phyloP scores from a whole-genome alignment of 2,888 invertebrate species.

The Anthoptus insignis region DNA sequence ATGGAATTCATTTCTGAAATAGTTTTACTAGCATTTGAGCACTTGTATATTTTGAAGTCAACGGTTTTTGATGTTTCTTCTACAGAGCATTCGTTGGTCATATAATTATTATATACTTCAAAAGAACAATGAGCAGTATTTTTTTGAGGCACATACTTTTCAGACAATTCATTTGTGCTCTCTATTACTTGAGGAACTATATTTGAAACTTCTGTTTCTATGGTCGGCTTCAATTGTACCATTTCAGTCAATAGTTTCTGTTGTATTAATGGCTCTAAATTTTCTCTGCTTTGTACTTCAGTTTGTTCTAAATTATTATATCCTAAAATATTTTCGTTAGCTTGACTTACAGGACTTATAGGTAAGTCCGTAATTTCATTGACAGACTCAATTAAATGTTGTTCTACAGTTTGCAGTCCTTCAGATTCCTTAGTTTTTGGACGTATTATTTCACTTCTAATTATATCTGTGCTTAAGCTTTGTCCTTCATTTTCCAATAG shows the following conservation, averaged over 20 bases:
- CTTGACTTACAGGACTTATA: slow-evolving; percentile 43
- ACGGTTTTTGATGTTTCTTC: slow-evolving; percentile 60
- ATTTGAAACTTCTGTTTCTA: slow-evolving; percentile 60
- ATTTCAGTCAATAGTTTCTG: slow-evolving; percentile 59
- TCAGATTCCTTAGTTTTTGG: slow-evolving; percentile 52
- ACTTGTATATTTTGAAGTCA: slow-evolving; percentile 42
- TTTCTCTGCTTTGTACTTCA: slow-evolving; percentile 55
- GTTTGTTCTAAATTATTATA: slow-evolving; percentile 54
- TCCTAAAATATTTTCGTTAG: slow-evolving; percentile 49
- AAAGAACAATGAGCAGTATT: slow-evolving; percentile 55
- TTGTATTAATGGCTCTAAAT: slow-evolving; percentile 47
- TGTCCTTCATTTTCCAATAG: slow-evolving; percentile 61
- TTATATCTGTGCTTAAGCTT: slow-evolving; percentile 49
- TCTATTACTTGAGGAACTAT: slow-evolving; percentile 64
- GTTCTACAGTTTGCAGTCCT: slow-evolving; percentile 56
- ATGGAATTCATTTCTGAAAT: slow-evolving; percentile 63
- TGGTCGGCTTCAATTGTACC: slow-evolving; percentile 54
- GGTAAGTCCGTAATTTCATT: slow-evolving; percentile 28
- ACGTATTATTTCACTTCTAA: slow-evolving; percentile 56
- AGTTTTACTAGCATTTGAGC: slow-evolving; percentile 56
- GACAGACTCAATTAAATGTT: slow-evolving; percentile 56
- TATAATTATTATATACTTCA: slow-evolving; percentile 64
- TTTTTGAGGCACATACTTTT: slow-evolving; percentile 52
- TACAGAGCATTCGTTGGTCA: slow-evolving; percentile 60
- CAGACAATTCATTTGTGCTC: slow-evolving; percentile 53